phyloP scores from a whole-genome alignment of 2,113 vertebrate species.

The Pipra filicauda region DNA sequence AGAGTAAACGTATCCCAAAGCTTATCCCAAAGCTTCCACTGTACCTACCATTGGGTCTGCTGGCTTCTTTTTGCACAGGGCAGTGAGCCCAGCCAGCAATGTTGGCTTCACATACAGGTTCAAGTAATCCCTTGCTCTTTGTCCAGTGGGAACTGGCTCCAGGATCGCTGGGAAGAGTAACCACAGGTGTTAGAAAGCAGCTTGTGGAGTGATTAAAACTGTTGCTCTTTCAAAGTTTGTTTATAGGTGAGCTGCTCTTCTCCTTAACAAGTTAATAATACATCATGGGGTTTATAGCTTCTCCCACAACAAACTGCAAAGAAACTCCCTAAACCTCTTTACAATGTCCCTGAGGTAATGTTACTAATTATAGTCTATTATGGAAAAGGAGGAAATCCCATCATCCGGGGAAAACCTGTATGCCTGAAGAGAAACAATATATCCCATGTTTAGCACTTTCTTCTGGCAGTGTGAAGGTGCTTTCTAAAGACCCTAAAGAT shows the following conservation, averaged over 20 bases:
- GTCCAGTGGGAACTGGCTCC: slow-evolving; percentile 81
- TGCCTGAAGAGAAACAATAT: neutral
- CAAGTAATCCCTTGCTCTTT: slow-evolving; percentile 85
- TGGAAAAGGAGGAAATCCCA: neutral
- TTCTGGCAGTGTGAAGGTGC: neutral
- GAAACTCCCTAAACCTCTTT: neutral
- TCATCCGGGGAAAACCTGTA: neutral
- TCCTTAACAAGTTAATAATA: neutral
- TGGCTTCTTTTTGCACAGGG: slow-evolving; percentile 91
- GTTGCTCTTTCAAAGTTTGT: neutral
- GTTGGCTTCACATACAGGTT: slow-evolving; percentile 82
- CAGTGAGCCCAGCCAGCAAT: slow-evolving; percentile 85
- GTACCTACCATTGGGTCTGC: slow-evolving; percentile 85
- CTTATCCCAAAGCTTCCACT: too few species aligned
- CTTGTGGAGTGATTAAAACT: neutral
- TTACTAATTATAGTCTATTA: neutral
- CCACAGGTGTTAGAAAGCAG: neutral
- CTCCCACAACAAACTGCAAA: neutral
- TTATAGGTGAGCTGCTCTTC: neutral
- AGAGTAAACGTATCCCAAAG: neutral
- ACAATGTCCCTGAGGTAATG: neutral
- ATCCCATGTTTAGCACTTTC: neutral
- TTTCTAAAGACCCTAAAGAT: neutral
- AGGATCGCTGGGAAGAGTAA: slow-evolving; percentile 75
- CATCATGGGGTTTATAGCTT: neutral